Conservation (phyloP, 37 sponge, comb jelly and placozoan species). For the Hormiphora californensis region DNA sequence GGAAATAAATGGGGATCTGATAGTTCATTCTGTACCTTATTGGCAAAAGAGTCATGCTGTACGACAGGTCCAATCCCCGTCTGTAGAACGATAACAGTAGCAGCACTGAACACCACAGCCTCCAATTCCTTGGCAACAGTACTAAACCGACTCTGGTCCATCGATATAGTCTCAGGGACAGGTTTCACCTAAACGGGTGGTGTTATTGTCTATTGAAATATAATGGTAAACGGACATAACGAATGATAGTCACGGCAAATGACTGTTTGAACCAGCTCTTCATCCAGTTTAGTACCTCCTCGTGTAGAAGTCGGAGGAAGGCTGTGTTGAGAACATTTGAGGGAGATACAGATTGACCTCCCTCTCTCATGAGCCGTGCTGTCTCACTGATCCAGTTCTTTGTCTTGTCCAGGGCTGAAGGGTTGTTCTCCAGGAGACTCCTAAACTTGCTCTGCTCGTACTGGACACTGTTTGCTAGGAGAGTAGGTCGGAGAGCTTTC, state of each 20-base stretch:
- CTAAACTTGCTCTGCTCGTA: conserved; percentile 53
- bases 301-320: conserved; percentile 3
- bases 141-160: not conserved
- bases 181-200: not conserved
- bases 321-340: not conserved
- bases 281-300: too few relatives aligned
- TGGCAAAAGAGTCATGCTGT: not conserved
- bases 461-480: conserved; percentile 51
- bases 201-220: not conserved
- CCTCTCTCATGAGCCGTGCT: not conserved
- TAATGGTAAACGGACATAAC: not conserved
- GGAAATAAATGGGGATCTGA: too few relatives aligned
- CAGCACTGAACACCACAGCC: conserved; percentile 43
- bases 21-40: conserved; percentile 42
- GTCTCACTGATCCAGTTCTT: not conserved
- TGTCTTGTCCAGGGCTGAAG: not conserved
- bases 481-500: not conserved
- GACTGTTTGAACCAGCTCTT: too few relatives aligned
- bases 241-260: too few relatives aligned
- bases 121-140: not conserved
- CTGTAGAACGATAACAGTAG: not conserved
- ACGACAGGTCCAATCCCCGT: conserved; percentile 18
- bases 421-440: conserved; percentile 40
- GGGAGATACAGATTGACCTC: not conserved
- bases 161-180: conserved; percentile 13